Evolutionary conservation across 1,140 invertebrate genomes (phyloP).

Genomic region (Musca vetustissima): DNA sequence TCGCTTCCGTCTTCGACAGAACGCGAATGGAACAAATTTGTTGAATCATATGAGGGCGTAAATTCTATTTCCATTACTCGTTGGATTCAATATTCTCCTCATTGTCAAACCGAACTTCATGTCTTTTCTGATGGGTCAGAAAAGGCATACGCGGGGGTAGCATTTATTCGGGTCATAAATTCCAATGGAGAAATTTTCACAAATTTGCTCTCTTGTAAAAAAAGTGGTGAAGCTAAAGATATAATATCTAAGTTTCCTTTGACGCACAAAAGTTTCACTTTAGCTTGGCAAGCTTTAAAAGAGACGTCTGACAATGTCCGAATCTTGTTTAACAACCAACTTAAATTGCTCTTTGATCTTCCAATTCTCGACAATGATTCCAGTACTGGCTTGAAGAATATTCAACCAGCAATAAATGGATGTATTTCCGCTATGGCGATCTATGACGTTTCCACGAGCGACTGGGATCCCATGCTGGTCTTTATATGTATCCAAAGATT

Average conservation of each 20-base stretch:
- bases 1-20: constrained; percentile 27
- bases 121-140: neutral
- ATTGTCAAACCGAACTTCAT: neutral
- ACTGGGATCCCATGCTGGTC: too few species aligned
- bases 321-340: too few species aligned
- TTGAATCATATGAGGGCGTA: neutral
- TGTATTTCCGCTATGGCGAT: neutral
- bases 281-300: too few species aligned
- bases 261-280: too few species aligned
- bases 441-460: too few species aligned
- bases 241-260: too few species aligned
- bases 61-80: neutral
- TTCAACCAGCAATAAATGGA: neutral
- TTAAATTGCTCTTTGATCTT: too few species aligned
- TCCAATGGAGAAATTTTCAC: neutral
- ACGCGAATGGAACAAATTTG: constrained; percentile 30
- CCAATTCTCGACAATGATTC: too few species aligned
- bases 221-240: too few species aligned
- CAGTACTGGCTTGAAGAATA: neutral
- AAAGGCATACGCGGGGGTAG: neutral
- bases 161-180: neutral
- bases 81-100: too few species aligned
- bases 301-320: too few species aligned
- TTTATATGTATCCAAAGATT: too few species aligned
- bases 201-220: neutral